Evolutionary conservation across 2,113 vertebrate species (phyloP).

Genomic region (Podarcis raffonei): DNA sequence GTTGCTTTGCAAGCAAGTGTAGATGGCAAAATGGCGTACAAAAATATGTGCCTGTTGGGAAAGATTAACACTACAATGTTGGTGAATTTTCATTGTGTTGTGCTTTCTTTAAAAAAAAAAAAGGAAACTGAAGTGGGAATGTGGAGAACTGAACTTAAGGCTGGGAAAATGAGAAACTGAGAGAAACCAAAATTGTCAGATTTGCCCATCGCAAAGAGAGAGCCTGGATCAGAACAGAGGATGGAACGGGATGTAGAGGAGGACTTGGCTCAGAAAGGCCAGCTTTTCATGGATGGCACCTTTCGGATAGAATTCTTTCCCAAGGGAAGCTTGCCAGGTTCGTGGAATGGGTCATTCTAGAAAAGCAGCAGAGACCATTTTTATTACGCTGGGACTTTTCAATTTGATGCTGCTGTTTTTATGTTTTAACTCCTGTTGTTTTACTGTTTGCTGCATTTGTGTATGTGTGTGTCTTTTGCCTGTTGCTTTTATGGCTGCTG

Average conservation of each 20-base stretch:
- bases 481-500: not conserved
- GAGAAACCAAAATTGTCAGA: too few relatives aligned
- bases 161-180: not conserved
- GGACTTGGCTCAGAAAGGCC: not conserved
- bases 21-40: too few relatives aligned
- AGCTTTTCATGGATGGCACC: not conserved
- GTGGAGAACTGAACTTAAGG: not conserved
- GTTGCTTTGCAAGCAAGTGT: too few relatives aligned
- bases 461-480: not conserved
- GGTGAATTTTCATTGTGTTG: too few relatives aligned
- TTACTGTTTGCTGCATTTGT: not conserved
- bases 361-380: not conserved
- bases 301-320: not conserved
- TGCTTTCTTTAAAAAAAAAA: too few relatives aligned
- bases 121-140: not conserved
- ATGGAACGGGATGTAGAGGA: not conserved
- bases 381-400: not conserved
- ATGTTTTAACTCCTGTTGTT: not conserved
- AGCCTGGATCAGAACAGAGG: not conserved
- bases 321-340: not conserved
- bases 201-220: too few relatives aligned
- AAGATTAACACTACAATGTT: too few relatives aligned
- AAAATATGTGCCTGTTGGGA: too few relatives aligned
- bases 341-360: not conserved
- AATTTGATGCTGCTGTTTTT: constrained; percentile 8